These are phyloP conservation scores for Brachymystax lenok DNA, from an alignment of 2,797 vertebrate genomes.

Conservation along the genomic window DNA sequence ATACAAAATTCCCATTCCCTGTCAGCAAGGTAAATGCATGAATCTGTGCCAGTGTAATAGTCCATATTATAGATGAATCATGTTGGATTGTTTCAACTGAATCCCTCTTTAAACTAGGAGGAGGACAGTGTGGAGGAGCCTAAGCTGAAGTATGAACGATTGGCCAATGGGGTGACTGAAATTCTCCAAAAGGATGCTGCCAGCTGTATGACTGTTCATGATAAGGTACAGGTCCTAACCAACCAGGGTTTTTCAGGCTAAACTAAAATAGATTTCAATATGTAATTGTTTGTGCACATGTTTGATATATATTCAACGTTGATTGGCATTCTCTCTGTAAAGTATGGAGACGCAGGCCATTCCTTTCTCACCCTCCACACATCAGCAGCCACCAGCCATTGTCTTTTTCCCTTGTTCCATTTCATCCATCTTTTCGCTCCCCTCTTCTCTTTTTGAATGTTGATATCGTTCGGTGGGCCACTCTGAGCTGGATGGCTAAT, in stretches of 20 bases:
- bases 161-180: slow-evolving; percentile 94
- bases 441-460: slow-evolving; percentile 60
- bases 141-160: slow-evolving; percentile 95
- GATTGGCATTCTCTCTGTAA: slow-evolving; percentile 48
- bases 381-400: slow-evolving; percentile 49
- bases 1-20: too few relatives aligned
- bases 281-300: slow-evolving; percentile 54
- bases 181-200: slow-evolving; percentile 96
- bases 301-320: slow-evolving; percentile 44
- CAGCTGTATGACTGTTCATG: slow-evolving; percentile 97
- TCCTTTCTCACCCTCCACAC: slow-evolving; percentile 62
- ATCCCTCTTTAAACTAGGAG: slow-evolving; percentile 75
- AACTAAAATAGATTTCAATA: slow-evolving; percentile 11
- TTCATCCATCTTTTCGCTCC: slow-evolving; percentile 39
- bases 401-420: slow-evolving; percentile 53
- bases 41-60: background rate
- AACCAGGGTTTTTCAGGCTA: slow-evolving; percentile 40
- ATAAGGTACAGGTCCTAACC: slow-evolving; percentile 84
- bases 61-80: background rate
- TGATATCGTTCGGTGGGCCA: slow-evolving; percentile 80
- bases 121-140: slow-evolving; percentile 98
- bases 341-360: slow-evolving; percentile 51
- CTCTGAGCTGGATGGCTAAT: slow-evolving; percentile 87
- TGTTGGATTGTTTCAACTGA: background rate
- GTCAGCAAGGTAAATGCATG: background rate